phyloP scores from a whole-genome alignment of 2,113 vertebrate species.

The Tragelaphus imberbis region DNA sequence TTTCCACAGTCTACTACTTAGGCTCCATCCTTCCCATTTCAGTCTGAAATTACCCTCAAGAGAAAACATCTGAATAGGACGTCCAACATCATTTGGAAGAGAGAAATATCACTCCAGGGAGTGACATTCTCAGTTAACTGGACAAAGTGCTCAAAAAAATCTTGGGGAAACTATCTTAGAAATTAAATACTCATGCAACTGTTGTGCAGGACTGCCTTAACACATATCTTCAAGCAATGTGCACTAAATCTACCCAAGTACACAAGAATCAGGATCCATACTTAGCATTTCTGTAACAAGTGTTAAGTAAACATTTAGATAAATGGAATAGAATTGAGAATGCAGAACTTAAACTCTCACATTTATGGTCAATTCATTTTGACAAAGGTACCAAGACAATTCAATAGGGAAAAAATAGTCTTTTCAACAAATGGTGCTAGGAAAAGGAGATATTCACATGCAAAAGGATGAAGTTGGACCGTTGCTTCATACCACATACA shows the following conservation, averaged over 20 bases:
- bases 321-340: neutral
- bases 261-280: neutral
- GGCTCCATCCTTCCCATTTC: neutral
- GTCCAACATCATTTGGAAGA: neutral
- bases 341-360: neutral
- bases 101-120: neutral
- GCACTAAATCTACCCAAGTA: neutral
- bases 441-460: neutral
- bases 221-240: neutral
- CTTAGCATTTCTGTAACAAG: neutral
- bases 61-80: neutral
- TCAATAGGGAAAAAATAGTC: neutral
- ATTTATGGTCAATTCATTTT: neutral
- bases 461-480: neutral
- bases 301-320: neutral
- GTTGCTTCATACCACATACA: neutral
- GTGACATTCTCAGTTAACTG: neutral
- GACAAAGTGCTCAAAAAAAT: neutral
- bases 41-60: neutral
- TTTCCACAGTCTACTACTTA: neutral
- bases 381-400: neutral
- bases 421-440: neutral
- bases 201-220: neutral
- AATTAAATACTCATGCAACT: neutral
- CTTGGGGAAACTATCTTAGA: neutral